Percentiles rank a stretch among this genome's conserved stretches.
phyloP scores from a whole-genome alignment of 2,797 vertebrate genomes.

The Leuciscus waleckii region DNA sequence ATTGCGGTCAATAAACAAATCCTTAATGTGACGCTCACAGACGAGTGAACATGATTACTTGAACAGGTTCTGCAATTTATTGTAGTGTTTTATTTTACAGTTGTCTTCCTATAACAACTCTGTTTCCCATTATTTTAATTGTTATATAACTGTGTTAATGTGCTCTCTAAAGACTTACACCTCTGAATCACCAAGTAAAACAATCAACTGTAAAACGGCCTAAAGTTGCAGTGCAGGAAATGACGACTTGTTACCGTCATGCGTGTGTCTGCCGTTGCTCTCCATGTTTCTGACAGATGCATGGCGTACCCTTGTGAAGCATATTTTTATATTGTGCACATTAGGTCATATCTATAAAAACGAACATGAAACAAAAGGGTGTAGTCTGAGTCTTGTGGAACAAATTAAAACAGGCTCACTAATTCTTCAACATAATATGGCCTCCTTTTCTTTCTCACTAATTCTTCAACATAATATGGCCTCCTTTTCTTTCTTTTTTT shows the following conservation, averaged over 20 bases:
- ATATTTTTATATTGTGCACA: conserved; percentile 67
- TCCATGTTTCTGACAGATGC: conserved; percentile 4
- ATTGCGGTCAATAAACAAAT: conserved; percentile 24
- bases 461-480: conserved; percentile 58
- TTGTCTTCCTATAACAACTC: conserved; percentile 30
- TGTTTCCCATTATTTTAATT: conserved; percentile 31
- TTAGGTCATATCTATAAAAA: conserved; percentile 76
- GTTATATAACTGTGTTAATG: conserved; percentile 36
- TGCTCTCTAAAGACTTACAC: conserved; percentile 18
- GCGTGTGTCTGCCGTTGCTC: conserved; percentile 2
- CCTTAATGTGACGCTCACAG: conserved; percentile 17
- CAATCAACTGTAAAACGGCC: not conserved
- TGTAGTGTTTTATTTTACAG: conserved; percentile 36
- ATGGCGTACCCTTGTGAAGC: conserved; percentile 63
- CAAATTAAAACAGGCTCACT: conserved; percentile 73
- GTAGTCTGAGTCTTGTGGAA: conserved; percentile 73
- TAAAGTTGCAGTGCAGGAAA: conserved; percentile 2
- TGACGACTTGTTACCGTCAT: conserved; percentile 10
- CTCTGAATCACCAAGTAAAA: conserved; percentile 30
- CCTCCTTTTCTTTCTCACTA: conserved; percentile 55
- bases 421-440: conserved; percentile 60
- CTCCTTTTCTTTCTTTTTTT: not conserved
- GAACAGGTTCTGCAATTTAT: conserved; percentile 25
- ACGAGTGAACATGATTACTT: not conserved
- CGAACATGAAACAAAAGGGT: conserved; percentile 76